phyloP scores from a whole-genome alignment of 1,140 invertebrate genomes.

The Vollenhovia emeryi region DNA sequence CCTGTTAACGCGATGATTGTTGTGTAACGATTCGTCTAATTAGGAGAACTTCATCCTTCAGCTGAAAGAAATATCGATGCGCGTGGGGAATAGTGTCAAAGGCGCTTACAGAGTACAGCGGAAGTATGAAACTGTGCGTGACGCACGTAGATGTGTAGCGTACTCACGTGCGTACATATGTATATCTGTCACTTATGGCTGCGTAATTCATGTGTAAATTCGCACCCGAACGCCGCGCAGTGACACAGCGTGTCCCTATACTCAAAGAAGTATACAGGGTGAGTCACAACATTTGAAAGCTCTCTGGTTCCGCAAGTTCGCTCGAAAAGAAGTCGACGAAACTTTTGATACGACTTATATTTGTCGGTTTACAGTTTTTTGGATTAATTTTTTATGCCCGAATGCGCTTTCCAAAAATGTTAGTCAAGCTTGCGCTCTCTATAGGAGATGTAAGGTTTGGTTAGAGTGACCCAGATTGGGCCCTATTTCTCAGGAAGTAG shows the following conservation, averaged over 20 bases:
- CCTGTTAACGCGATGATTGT: neutral
- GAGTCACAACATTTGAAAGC: too few relatives aligned
- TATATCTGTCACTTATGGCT: constrained; percentile 47
- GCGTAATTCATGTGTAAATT: constrained; percentile 77
- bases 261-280: neutral
- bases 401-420: too few relatives aligned
- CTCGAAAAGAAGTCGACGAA: too few relatives aligned
- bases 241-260: constrained; percentile 58
- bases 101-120: constrained; percentile 66
- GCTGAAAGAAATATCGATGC: neutral
- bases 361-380: too few relatives aligned
- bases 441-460: too few relatives aligned
- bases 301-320: too few relatives aligned
- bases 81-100: constrained; percentile 48
- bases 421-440: too few relatives aligned
- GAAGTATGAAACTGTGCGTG: constrained; percentile 78
- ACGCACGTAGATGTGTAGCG: constrained; percentile 55
- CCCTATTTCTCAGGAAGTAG: too few relatives aligned
- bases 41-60: neutral
- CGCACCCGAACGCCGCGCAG: constrained; percentile 60
- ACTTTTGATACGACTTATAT: too few relatives aligned
- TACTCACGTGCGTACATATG: constrained; percentile 38
- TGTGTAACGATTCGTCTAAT: constrained; percentile 2
- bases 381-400: too few relatives aligned
- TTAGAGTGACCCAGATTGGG: too few relatives aligned